Evolutionary conservation across 1,140 invertebrate genomes (phyloP).

Genomic region (Zaprionus kolodkinae): DNA sequence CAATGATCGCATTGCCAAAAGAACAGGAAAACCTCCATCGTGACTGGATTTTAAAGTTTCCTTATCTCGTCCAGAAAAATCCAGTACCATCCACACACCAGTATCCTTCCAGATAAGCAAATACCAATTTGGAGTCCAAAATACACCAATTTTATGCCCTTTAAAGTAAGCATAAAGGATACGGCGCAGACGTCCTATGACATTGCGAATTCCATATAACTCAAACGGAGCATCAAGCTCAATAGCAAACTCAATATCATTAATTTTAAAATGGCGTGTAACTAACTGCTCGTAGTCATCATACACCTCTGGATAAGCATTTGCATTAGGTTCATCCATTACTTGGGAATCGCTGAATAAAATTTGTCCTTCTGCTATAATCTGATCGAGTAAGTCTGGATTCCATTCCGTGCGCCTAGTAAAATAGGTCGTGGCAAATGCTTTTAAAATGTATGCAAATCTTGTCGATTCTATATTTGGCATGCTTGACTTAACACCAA

Average conservation of each 20-base stretch:
- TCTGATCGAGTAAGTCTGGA: constrained; percentile 52
- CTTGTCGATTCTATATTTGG: constrained; percentile 54
- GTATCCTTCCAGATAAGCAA: constrained; percentile 68
- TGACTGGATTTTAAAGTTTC: constrained; percentile 31
- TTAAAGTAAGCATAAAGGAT: constrained; percentile 53
- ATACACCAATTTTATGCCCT: constrained; percentile 41
- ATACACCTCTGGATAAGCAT: constrained; percentile 48
- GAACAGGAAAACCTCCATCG: constrained; percentile 47
- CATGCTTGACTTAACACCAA: neutral
- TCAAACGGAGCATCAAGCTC: constrained; percentile 65
- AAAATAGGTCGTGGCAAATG: constrained; percentile 59
- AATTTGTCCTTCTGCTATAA: constrained; percentile 54
- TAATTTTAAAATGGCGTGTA: constrained; percentile 62
- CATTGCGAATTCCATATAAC: constrained; percentile 31
- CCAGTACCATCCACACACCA: constrained; percentile 68
- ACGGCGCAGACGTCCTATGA: constrained; percentile 37
- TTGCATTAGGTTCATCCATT: constrained; percentile 43
- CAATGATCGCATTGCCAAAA: constrained; percentile 52
- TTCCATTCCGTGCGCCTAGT: constrained; percentile 60
- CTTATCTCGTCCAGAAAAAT: constrained; percentile 59
- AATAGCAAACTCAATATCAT: constrained; percentile 65
- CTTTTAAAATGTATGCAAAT: constrained; percentile 53
- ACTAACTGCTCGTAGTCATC: constrained; percentile 60
- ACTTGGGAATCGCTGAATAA: constrained; percentile 58
- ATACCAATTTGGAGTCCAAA: constrained; percentile 57